Conservation (phyloP, 2,113 vertebrate genomes). For the Mustela nigripes region DNA sequence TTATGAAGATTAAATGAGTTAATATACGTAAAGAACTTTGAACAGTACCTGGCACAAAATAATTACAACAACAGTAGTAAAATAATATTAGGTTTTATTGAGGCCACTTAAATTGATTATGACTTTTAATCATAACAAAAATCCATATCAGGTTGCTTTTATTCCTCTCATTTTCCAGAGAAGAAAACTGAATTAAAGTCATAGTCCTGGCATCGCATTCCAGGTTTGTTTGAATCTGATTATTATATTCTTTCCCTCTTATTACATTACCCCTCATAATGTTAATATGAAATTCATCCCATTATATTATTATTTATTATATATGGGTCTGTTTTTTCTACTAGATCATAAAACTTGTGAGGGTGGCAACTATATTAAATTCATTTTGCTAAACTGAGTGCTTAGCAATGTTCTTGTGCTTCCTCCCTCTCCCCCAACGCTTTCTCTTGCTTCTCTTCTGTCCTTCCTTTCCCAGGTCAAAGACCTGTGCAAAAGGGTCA, state of each 20-base stretch:
- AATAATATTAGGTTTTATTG: neutral
- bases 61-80: neutral
- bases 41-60: neutral
- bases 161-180: neutral
- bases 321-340: neutral
- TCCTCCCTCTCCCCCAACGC: neutral
- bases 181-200: neutral
- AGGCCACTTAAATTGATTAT: neutral
- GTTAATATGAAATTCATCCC: neutral
- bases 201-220: neutral
- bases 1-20: neutral
- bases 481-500: neutral
- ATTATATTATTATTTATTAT: neutral
- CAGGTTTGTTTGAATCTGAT: neutral
- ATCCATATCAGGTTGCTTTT: neutral
- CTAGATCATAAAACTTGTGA: neutral
- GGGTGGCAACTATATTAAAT: neutral
- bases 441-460: too few species aligned
- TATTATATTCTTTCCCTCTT: neutral
- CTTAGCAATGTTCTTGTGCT: neutral
- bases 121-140: neutral
- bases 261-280: neutral
- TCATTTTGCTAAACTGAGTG: neutral
- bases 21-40: neutral
- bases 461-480: neutral